These are phyloP conservation scores for Drosophila leonis DNA, from an alignment of 2,888 invertebrate species.

Conservation along the genomic window DNA sequence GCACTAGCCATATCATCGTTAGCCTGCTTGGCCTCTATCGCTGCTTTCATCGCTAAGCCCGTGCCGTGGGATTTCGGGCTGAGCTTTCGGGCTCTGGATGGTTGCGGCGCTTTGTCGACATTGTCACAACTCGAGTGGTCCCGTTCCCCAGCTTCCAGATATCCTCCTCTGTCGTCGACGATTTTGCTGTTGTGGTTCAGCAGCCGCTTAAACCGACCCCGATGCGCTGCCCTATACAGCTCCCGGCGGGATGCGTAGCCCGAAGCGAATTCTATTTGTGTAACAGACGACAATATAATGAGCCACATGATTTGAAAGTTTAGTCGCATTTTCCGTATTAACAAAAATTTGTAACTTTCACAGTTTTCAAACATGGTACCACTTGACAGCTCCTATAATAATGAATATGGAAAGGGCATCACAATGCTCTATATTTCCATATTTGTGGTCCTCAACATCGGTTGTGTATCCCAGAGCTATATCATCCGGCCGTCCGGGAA, in stretches of 20 bases:
- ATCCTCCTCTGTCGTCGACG: background rate
- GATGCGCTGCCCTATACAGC: background rate
- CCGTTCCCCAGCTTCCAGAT: background rate
- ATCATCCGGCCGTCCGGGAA: background rate
- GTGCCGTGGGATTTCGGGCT: slow-evolving; percentile 85
- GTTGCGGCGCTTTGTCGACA: background rate
- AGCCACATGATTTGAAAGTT: slow-evolving; percentile 48
- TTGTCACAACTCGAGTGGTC: background rate
- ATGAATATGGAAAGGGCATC: slow-evolving; percentile 23
- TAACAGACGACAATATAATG: slow-evolving; percentile 27
- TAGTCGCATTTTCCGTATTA: slow-evolving; percentile 58
- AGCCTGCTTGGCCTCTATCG: slow-evolving; percentile 87
- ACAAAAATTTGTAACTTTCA: slow-evolving; percentile 32
- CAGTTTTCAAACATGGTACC: background rate
- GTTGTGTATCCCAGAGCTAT: slow-evolving; percentile 20
- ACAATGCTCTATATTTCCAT: slow-evolving; percentile 45
- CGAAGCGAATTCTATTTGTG: slow-evolving; percentile 13
- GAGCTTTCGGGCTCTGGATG: background rate
- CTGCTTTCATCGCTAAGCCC: slow-evolving; percentile 90
- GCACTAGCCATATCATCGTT: slow-evolving; percentile 87
- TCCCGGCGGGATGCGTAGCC: background rate
- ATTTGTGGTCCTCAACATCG: slow-evolving; percentile 42
- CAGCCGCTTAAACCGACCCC: slow-evolving; percentile 22
- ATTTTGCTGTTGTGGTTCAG: background rate
- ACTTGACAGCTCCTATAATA: slow-evolving; percentile 32